Conservation (phyloP, 2,113 vertebrate species). For the Forbesichthys papilliferus region DNA sequence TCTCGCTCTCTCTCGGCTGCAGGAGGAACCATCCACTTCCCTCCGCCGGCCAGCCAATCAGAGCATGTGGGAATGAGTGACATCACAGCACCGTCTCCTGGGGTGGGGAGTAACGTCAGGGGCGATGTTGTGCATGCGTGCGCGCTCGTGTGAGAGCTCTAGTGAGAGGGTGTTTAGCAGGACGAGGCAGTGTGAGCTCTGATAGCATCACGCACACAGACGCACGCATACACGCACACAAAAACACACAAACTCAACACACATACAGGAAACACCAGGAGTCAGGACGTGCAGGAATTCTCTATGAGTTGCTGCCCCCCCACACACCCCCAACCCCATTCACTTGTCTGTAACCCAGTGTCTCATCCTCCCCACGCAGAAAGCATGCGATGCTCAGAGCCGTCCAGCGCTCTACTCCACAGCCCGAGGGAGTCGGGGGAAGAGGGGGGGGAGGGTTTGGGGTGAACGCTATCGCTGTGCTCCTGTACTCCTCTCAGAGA, state of each 20-base stretch:
- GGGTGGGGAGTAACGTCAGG: constrained; percentile 37
- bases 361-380: constrained; percentile 9
- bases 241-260: not conserved
- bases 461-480: constrained; percentile 49
- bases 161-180: constrained; percentile 49
- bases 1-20: constrained; percentile 61
- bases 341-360: constrained; percentile 1
- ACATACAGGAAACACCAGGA: constrained; percentile 25
- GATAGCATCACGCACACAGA: constrained; percentile 26
- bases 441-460: not conserved
- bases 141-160: constrained; percentile 21
- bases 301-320: constrained; percentile 20
- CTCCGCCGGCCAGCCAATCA: constrained; percentile 64
- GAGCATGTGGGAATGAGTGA: constrained; percentile 64
- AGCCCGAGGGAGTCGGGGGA: constrained; percentile 34
- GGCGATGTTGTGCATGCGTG: not conserved
- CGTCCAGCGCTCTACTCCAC: constrained; percentile 43
- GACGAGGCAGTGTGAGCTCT: constrained; percentile 37
- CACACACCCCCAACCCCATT: constrained; percentile 3
- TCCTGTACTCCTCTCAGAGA: constrained; percentile 48
- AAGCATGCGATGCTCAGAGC: constrained; percentile 48
- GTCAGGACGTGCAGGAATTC: constrained; percentile 59
- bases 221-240: constrained; percentile 1
- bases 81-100: constrained; percentile 60
- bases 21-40: constrained; percentile 65